Conservation (phyloP, 2,113 vertebrate genomes). For the Amblyopsis rosae region DNA sequence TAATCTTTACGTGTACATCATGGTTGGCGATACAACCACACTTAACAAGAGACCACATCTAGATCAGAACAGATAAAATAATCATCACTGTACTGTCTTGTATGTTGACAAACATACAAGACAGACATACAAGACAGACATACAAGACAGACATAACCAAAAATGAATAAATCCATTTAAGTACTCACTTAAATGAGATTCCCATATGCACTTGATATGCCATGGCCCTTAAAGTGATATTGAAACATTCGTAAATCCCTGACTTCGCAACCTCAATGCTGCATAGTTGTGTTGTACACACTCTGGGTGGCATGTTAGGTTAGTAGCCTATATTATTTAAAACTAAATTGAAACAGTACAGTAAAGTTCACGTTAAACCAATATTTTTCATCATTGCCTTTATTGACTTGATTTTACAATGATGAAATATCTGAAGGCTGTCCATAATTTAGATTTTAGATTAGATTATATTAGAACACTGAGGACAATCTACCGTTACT, state of each 20-base stretch:
- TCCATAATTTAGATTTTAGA: no score
- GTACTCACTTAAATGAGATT: slow-evolving; percentile 86
- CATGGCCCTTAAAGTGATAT: slow-evolving; percentile 59
- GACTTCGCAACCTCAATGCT: no score
- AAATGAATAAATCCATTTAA: slow-evolving; percentile 81
- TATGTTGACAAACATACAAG: slow-evolving; percentile 51
- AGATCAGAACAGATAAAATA: slow-evolving; percentile 39
- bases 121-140: slow-evolving; percentile 67
- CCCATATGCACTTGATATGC: slow-evolving; percentile 70
- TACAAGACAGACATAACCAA: slow-evolving; percentile 68
- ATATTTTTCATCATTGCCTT: no score
- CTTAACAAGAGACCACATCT: slow-evolving; percentile 37
- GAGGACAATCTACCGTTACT: no score
- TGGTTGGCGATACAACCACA: slow-evolving; percentile 28
- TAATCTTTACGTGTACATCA: slow-evolving; percentile 3
- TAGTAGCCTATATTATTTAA: no score
- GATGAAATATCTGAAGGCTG: no score
- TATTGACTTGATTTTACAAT: no score
- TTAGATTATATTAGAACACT: no score
- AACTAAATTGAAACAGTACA: no score
- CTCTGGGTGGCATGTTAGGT: no score
- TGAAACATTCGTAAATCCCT: slow-evolving; percentile 33
- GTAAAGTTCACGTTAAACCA: no score
- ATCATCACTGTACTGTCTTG: slow-evolving; percentile 27
- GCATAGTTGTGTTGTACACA: no score